These are phyloP conservation scores for Pempheris klunzingeri DNA, from an alignment of 2,797 vertebrate species.

Conservation along the genomic window DNA sequence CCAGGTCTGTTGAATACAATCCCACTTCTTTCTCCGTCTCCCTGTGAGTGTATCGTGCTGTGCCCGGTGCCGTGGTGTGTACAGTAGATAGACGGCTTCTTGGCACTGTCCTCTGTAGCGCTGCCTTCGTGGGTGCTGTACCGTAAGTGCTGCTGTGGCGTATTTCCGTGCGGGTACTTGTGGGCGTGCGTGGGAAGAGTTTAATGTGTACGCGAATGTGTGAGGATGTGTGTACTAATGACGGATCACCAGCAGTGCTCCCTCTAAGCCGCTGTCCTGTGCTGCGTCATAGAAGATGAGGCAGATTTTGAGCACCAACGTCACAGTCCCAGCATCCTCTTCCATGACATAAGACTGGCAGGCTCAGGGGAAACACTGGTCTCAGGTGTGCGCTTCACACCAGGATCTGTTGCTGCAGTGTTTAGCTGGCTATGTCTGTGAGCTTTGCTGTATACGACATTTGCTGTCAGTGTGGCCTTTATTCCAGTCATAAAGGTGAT, in stretches of 20 bases:
- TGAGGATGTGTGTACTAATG: constrained; percentile 28
- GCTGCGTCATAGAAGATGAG: constrained; percentile 26
- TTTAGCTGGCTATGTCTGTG: constrained; percentile 68
- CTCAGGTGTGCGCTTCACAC: constrained; percentile 37
- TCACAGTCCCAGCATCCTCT: neutral
- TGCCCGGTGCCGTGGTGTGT: constrained; percentile 75
- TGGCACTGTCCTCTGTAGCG: constrained; percentile 71
- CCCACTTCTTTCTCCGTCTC: constrained; percentile 63
- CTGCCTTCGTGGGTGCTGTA: constrained; percentile 74
- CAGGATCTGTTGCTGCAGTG: constrained; percentile 54
- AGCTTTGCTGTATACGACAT: constrained; percentile 66
- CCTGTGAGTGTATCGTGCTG: constrained; percentile 76
- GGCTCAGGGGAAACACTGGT: constrained; percentile 52
- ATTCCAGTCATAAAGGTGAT: constrained; percentile 6
- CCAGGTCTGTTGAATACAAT: constrained; percentile 84
- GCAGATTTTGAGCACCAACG: neutral
- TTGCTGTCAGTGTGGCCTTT: constrained; percentile 36
- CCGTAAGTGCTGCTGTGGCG: constrained; percentile 70
- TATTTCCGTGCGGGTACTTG: constrained; percentile 43
- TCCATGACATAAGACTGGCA: constrained; percentile 20
- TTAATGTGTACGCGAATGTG: constrained; percentile 9
- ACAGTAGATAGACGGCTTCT: constrained; percentile 77
- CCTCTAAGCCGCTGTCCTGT: constrained; percentile 44
- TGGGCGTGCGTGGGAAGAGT: constrained; percentile 10
- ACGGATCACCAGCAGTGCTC: constrained; percentile 33